Conservation (phyloP, 30 jellyfish, hydroid and myxozoan species). For the Pelagia noctiluca region DNA sequence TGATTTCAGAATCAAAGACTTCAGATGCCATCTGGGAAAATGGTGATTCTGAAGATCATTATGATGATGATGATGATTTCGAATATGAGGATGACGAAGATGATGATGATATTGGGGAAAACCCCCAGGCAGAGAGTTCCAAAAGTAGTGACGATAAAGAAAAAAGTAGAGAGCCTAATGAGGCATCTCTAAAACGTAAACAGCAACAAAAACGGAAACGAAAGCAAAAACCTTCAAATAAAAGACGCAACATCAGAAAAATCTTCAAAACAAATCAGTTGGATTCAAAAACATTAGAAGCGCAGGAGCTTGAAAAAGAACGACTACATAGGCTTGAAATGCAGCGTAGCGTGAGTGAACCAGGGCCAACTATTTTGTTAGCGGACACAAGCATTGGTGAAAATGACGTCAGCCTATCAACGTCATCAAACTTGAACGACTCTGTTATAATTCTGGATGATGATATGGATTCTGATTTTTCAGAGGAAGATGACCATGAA, state of each 20-base stretch:
- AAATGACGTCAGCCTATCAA: conserved; percentile 32
- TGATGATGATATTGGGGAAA: conserved; percentile 9
- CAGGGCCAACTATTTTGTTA: not conserved
- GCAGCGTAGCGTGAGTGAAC: conserved; percentile 38
- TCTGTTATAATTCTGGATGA: conserved; percentile 21
- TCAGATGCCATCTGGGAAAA: no score
- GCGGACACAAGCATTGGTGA: not conserved
- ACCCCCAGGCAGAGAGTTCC: not conserved
- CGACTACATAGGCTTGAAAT: conserved; percentile 74
- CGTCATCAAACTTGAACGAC: not conserved
- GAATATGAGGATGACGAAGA: conserved; percentile 15
- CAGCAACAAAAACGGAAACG: no score
- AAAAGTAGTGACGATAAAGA: not conserved
- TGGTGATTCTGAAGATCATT: not conserved
- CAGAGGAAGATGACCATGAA: conserved; percentile 57
- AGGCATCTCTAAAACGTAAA: no score
- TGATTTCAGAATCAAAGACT: no score
- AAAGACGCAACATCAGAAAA: conserved; percentile 86
- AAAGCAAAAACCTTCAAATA: conserved; percentile 49
- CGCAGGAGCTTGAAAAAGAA: conserved; percentile 86
- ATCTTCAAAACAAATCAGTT: conserved; percentile 68
- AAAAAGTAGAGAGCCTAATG: conserved; percentile 2
- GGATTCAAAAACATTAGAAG: conserved; percentile 79
- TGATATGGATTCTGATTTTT: conserved; percentile 25
- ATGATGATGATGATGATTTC: not conserved